Evolutionary conservation across 23 tunicate genomes (phyloP), one percentile per base, ranked within the genome.

Genomic region (Botrylloides violaceus): DNA sequence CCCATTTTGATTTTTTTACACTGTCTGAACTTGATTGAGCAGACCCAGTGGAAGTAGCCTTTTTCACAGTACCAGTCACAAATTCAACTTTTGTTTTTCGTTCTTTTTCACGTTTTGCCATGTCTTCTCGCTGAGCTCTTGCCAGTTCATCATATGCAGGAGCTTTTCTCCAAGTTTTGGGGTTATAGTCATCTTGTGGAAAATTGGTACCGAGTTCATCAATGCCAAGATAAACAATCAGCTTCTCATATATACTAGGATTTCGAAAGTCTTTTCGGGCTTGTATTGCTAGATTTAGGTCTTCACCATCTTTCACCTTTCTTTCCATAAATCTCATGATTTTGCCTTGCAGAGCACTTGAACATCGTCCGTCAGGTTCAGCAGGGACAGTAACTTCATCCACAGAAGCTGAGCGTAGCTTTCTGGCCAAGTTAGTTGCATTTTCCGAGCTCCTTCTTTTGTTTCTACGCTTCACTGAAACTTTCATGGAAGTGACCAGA

Each of bases 161-260:
- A 21, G 50, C 76, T 61, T 83, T 90, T 64, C 78, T 78, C 97
- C 97, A 90, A 6, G 55, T 71, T 28, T 75, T 60, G 0, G 99
- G 99, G 77, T 95, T 77, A 49, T 62, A 95, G 36, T 74, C 99
- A 1, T 77, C 66, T 50, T 83, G 77, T 3, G 99, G 83, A 75
- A 87, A 87, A 73, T 95, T 95, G 3, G 99, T 81, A 18, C 99
- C 99, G 7, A 87, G 48, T 74, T 95, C 99, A 27, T 95, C 92
- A 15, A 95, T 95, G 39, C 76, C 80, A 12, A 84, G 50, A 48
- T 55, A 87, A 0, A 77, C 60, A 49, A 95, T 87, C 43, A 95
- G 71, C 64, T 95, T 95, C 28, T 89, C 95, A 37, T 95, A 95
- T 55, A 95, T 95, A 34, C 86, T 78, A 0, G 99, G 99, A 50